Evolutionary conservation across 2,888 invertebrate species (phyloP).

Genomic region (Limnephilus auricula): DNA sequence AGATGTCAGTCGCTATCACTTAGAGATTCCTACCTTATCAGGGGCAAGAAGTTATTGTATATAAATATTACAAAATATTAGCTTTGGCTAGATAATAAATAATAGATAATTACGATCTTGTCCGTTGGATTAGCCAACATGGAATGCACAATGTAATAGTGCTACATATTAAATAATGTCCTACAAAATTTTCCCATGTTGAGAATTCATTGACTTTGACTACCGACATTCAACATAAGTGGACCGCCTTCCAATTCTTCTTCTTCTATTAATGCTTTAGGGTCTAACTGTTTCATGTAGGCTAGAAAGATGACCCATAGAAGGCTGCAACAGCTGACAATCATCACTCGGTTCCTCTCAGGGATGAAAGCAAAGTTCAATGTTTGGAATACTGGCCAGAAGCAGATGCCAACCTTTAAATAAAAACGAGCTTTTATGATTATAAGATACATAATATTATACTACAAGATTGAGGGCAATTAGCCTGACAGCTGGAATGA

Average conservation of each 20-base stretch:
- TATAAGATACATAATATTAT: background rate
- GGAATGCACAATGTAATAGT: background rate
- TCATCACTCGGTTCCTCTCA: constrained; percentile 85
- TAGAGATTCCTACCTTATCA: background rate
- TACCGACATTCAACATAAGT: background rate
- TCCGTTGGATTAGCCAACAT: background rate
- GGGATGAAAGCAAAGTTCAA: constrained; percentile 84
- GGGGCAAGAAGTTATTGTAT: background rate
- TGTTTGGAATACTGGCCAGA: constrained; percentile 86
- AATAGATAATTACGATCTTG: background rate
- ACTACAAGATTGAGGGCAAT: no score
- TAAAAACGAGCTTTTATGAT: constrained; percentile 17
- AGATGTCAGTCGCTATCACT: background rate
- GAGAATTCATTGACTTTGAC: background rate
- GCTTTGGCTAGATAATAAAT: background rate
- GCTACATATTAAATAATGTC: background rate
- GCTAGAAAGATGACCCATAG: constrained; percentile 88
- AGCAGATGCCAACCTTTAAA: constrained; percentile 80
- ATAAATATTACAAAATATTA: background rate
- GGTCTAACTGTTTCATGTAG: constrained; percentile 82
- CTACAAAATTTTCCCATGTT: background rate
- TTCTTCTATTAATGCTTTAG: constrained; percentile 44
- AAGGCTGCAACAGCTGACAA: constrained; percentile 85
- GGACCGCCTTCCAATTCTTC: constrained; percentile 4
- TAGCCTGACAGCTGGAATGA: no score